phyloP scores from a whole-genome alignment of 2,113 vertebrate species.

The Fukomys damarensis region DNA sequence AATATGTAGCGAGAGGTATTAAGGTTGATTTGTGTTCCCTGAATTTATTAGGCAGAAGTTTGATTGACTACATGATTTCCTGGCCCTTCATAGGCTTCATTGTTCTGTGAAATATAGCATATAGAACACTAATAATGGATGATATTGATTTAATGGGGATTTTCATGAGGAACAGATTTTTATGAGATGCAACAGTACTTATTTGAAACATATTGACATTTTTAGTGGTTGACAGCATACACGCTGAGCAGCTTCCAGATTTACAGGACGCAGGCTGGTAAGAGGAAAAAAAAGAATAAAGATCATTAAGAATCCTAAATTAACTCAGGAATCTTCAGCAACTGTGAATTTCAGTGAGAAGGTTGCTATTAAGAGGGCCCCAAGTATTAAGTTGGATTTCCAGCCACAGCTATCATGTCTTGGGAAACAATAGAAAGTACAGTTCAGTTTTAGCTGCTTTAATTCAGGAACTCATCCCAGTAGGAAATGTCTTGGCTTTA shows the following conservation, averaged over 20 bases:
- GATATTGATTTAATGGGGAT: conserved; percentile 56
- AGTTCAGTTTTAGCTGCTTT: conserved; percentile 33
- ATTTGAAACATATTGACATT: conserved; percentile 66
- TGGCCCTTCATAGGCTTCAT: conserved; percentile 10
- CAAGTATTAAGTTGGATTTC: conserved; percentile 29
- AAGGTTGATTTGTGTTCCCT: conserved; percentile 6
- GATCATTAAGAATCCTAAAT: conserved; percentile 54
- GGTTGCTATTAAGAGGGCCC: conserved; percentile 5
- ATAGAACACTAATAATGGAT: conserved; percentile 62
- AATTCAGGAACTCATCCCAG: conserved; percentile 36
- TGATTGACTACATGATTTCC: conserved; percentile 51
- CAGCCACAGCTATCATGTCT: background rate
- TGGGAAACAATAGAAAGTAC: conserved; percentile 34
- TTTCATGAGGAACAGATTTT: conserved; percentile 49
- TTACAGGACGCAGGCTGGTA: conserved; percentile 3
- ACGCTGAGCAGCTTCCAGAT: conserved; percentile 49
- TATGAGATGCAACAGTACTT: conserved; percentile 58
- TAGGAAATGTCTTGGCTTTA: conserved; percentile 51
- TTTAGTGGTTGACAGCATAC: conserved; percentile 47
- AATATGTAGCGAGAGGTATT: background rate
- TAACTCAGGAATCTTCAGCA: conserved; percentile 37
- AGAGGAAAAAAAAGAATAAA: conserved; percentile 42
- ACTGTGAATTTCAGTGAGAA: conserved; percentile 11
- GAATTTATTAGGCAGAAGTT: conserved; percentile 43
- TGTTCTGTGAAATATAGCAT: conserved; percentile 53